Conservation (phyloP, 2,888 invertebrate genomes). For the Clusia tigrina region DNA sequence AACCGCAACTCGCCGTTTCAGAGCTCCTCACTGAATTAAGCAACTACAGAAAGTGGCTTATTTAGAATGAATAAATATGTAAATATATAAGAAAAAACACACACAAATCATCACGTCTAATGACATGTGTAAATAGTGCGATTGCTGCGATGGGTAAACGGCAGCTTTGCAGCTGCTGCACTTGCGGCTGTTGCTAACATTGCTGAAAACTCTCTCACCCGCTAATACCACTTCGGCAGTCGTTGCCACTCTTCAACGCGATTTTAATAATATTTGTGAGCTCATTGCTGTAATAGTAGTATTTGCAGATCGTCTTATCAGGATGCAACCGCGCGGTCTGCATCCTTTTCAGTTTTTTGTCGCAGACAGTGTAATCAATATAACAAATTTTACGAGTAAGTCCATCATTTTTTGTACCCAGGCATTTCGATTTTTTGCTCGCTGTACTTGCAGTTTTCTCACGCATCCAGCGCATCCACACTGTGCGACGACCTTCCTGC, state of each 20-base stretch:
- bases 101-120: neutral
- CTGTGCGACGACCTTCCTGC: too few relatives aligned
- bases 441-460: conserved; percentile 13
- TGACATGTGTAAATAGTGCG: neutral
- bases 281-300: neutral
- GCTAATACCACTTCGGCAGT: too few relatives aligned
- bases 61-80: neutral
- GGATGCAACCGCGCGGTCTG: conserved; percentile 15
- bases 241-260: too few relatives aligned
- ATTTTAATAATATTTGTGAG: neutral
- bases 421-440: conserved; percentile 38
- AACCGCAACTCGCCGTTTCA: neutral
- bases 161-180: neutral
- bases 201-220: too few relatives aligned
- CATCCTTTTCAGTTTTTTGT: conserved; percentile 18
- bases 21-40: neutral
- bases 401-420: conserved; percentile 21
- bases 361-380: conserved; percentile 6
- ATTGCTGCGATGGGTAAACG: neutral
- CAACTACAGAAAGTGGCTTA: neutral
- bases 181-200: neutral
- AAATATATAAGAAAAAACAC: neutral
- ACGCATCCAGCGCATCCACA: neutral
- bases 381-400: conserved; percentile 15
- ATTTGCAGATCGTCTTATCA: conserved; percentile 20